phyloP scores from a whole-genome alignment of 92 coral and sea anemone genomes.

The Porites divaricata region DNA sequence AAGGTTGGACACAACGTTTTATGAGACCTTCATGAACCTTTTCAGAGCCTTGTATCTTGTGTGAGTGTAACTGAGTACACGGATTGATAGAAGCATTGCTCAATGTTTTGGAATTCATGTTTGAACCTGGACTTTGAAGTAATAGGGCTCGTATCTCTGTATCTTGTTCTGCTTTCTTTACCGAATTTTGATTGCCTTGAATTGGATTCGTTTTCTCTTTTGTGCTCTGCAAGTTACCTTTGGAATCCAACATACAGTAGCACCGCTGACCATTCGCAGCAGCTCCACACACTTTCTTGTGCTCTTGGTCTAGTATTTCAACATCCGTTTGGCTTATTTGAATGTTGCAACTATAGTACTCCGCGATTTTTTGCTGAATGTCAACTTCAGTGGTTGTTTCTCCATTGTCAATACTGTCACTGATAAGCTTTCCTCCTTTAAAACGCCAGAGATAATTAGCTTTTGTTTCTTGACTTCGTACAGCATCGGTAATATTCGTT shows the following conservation, averaged over 20 bases:
- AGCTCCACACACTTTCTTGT: conserved; percentile 41
- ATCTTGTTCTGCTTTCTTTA: background rate
- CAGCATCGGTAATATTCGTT: background rate
- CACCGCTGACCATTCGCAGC: conserved; percentile 41
- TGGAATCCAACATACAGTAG: conserved; percentile 21
- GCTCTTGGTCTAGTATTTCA: background rate
- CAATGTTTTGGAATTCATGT: background rate
- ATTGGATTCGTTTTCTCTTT: conserved; percentile 12
- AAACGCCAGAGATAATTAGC: conserved; percentile 43
- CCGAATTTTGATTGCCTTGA: conserved; percentile 10
- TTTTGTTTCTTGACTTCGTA: conserved; percentile 11
- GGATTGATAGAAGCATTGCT: background rate
- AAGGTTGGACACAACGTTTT: background rate
- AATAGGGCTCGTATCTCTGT: background rate
- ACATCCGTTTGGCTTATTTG: background rate
- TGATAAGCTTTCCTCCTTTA: conserved; percentile 36
- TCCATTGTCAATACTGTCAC: conserved; percentile 17
- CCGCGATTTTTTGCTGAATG: background rate
- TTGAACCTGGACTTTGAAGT: background rate
- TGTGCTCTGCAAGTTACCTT: background rate
- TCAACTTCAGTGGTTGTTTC: conserved; percentile 10
- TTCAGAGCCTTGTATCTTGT: background rate
- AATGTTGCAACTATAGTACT: background rate
- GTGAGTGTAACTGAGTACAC: background rate
- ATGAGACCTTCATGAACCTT: background rate